Base-by-base conservation (phyloP, 2,888 invertebrate genomes). In the Aethes cnicana region DNA sequence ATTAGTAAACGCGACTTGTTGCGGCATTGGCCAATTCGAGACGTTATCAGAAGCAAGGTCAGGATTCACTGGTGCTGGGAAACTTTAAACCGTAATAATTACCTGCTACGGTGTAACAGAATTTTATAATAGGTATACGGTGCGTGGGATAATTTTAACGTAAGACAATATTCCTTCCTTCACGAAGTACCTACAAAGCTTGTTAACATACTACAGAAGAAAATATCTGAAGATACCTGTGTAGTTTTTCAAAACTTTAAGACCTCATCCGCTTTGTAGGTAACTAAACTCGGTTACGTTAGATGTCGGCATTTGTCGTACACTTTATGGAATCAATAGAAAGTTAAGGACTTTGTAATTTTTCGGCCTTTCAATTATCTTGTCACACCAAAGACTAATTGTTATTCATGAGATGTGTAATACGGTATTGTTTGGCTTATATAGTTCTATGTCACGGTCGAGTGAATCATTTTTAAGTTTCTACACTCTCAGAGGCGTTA, bases 1-100 rank as follows among this genome's bases (percentile, higher is more conserved):
- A 49, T 53, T 35, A 17, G 20, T 49, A 47, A 43, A 42, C 23
- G 20, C 49, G 54, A 53, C 57, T 53, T 50, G 53, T 58, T 56
- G 54, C 42, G 58, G 55, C 56, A 63, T 63, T 61, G 59, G 52
- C 44, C 26, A 53, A 57, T 44, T 55, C 39, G 18, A 47, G 41
- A 61, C 56, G 53, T 58, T 63, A 63, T 65, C 61, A 56, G 62
- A 69, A 57, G 63, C 68, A 63, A 72, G 72, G 70, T 59, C 61
- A 46, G 42, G 26, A 54, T 35, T 44, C 37, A 42, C 39, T 47
- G n/a, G n/a, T n/a, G 53, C 54, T 60, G 49, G 58, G 55, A 32
- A 47, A 35, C 46, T 25, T 35, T 14, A 28, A 48, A 64, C 44
- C 30, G 33, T 43, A 46, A 50, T 20, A 9, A 33, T 9, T 30